phyloP scores from a whole-genome alignment of 2,797 vertebrate genomes.

The Telmatherina bonti region DNA sequence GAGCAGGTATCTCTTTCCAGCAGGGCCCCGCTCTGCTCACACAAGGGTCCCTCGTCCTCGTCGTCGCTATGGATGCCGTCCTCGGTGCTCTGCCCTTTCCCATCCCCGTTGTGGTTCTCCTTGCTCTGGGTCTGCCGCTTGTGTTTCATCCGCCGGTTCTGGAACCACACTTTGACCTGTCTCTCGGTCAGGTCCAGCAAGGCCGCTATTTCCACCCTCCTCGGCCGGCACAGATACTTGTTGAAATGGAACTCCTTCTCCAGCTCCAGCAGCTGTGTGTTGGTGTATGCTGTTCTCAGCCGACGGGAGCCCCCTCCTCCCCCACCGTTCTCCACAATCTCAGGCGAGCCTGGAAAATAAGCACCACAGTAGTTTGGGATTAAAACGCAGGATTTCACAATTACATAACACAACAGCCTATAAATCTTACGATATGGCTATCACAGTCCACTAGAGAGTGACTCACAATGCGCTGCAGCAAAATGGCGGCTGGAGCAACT shows the following conservation, averaged over 20 bases:
- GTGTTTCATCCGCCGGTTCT: slow-evolving; percentile 99
- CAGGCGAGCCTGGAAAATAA: slow-evolving; percentile 88
- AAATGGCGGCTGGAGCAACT: slow-evolving; percentile 91
- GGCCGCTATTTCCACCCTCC: slow-evolving; percentile 97
- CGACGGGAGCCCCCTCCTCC: slow-evolving; percentile 91
- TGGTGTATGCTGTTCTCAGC: slow-evolving; percentile 98
- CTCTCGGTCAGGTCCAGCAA: slow-evolving; percentile 97
- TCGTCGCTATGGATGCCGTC: slow-evolving; percentile 91
- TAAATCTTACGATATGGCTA: slow-evolving; percentile 38
- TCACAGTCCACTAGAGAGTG: slow-evolving; percentile 62
- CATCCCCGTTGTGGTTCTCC: slow-evolving; percentile 94
- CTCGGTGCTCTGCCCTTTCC: slow-evolving; percentile 86
- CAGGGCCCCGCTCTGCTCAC: slow-evolving; percentile 93
- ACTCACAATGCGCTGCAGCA: slow-evolving; percentile 84
- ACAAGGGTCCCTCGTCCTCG: slow-evolving; percentile 87
- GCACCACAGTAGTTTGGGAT: slow-evolving; percentile 61
- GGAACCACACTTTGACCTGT: slow-evolving; percentile 99
- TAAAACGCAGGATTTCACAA: slow-evolving; percentile 53
- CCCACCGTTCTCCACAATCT: slow-evolving; percentile 88
- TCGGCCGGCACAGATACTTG: slow-evolving; percentile 98
- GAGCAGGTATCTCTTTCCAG: slow-evolving; percentile 95
- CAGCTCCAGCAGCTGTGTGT: slow-evolving; percentile 98
- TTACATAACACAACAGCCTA: slow-evolving; percentile 55
- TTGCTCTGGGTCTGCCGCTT: slow-evolving; percentile 98
- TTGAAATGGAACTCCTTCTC: slow-evolving; percentile 99